These are phyloP conservation scores for Trilocha varians DNA, from an alignment of 2,888 invertebrate species.

Conservation along the genomic window DNA sequence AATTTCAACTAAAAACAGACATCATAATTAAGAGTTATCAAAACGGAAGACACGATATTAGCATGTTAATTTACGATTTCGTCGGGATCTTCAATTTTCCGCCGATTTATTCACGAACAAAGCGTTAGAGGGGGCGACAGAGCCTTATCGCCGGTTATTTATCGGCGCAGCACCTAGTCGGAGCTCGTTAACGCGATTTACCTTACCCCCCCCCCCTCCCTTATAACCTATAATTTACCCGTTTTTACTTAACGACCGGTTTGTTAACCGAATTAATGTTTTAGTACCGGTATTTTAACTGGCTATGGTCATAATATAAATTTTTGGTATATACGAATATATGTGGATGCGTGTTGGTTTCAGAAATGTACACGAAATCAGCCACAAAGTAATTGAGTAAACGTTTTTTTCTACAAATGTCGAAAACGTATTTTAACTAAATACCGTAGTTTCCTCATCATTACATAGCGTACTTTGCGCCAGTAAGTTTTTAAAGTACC, in stretches of 20 bases:
- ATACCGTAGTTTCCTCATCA: too few species aligned
- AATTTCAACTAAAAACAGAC: neutral
- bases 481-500: too few species aligned
- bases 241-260: slow-evolving; percentile 45
- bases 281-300: slow-evolving; percentile 6
- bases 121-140: slow-evolving; percentile 22
- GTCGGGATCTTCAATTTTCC: slow-evolving; percentile 32
- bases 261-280: slow-evolving; percentile 41
- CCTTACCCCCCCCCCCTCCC: slow-evolving; percentile 28
- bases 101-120: slow-evolving; percentile 39
- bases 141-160: slow-evolving; percentile 47
- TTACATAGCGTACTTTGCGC: too few species aligned
- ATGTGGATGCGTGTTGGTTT: too few species aligned
- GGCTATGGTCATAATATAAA: neutral
- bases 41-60: slow-evolving; percentile 17
- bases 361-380: too few species aligned
- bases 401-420: too few species aligned
- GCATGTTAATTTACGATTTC: slow-evolving; percentile 20
- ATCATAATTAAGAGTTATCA: slow-evolving; percentile 4
- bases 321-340: too few species aligned
- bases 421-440: too few species aligned
- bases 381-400: too few species aligned
- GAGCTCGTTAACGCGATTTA: slow-evolving; percentile 52
- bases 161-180: slow-evolving; percentile 26
- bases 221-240: slow-evolving; percentile 36